Conservation (phyloP, 2,113 vertebrate species). For the Sinocyclocheilus anophthalmus region DNA sequence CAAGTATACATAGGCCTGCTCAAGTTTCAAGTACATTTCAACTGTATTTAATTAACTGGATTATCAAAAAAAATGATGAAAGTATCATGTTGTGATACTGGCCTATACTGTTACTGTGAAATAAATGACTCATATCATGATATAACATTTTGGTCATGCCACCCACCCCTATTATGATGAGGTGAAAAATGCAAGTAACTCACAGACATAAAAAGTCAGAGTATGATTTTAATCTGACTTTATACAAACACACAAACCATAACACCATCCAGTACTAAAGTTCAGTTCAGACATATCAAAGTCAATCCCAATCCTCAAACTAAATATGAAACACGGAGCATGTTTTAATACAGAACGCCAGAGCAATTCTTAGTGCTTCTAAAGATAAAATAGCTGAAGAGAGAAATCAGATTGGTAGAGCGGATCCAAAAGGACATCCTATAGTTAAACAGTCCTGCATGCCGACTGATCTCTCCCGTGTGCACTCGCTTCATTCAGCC, state of each 20-base stretch:
- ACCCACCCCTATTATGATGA: not conserved
- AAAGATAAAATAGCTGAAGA: not conserved
- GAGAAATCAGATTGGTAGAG: slow-evolving; percentile 8
- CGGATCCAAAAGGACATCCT: slow-evolving; percentile 25
- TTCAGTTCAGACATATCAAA: not conserved
- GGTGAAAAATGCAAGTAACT: not conserved
- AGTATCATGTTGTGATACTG: not conserved
- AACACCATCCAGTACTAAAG: not conserved
- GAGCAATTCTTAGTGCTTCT: not conserved
- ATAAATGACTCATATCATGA: not conserved
- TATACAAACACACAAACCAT: not conserved
- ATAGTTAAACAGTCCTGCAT: slow-evolving; percentile 34
- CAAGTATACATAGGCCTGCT: too few relatives aligned
- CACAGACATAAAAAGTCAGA: not conserved
- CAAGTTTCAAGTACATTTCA: not conserved
- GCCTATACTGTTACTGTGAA: not conserved
- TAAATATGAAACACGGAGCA: not conserved
- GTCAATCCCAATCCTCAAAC: not conserved
- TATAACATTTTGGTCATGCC: not conserved
- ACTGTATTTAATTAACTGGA: not conserved
- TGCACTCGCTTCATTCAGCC: slow-evolving; percentile 85
- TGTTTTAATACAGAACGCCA: not conserved
- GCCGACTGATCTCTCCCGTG: slow-evolving; percentile 66
- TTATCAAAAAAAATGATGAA: not conserved
- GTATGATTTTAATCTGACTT: not conserved